A percentile compares a stretch with the other conserved stretches of the same genome.
phyloP scores from a whole-genome alignment of 2,797 vertebrate genomes.

The Ptychobarbus kaznakovi region DNA sequence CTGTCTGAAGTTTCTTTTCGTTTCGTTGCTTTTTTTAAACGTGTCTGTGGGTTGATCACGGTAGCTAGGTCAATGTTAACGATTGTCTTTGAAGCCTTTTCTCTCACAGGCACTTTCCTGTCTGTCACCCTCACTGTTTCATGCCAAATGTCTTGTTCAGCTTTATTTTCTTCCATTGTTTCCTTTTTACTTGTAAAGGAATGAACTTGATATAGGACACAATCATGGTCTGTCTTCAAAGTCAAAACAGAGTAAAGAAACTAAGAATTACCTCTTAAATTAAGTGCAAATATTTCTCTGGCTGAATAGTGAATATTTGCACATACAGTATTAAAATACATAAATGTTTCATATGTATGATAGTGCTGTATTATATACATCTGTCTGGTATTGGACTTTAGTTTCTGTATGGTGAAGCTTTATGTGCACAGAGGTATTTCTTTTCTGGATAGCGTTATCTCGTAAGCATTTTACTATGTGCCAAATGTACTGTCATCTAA shows the following conservation, averaged over 20 bases:
- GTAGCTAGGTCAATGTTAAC: slow-evolving; percentile 60
- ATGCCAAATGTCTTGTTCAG: slow-evolving; percentile 61
- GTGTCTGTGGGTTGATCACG: slow-evolving; percentile 39
- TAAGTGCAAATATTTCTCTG: slow-evolving; percentile 84
- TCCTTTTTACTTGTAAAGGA: slow-evolving; percentile 71
- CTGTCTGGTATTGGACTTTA: slow-evolving; percentile 73
- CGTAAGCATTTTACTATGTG: slow-evolving; percentile 97
- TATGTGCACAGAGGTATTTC: slow-evolving; percentile 86
- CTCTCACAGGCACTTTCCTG: slow-evolving; percentile 62
- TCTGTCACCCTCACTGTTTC: slow-evolving; percentile 44
- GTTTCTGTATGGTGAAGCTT: slow-evolving; percentile 90
- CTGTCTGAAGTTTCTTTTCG: slow-evolving; percentile 12
- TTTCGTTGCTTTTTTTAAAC: slow-evolving; percentile 30
- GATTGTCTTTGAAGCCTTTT: slow-evolving; percentile 71
- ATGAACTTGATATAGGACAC: slow-evolving; percentile 70
- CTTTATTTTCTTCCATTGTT: slow-evolving; percentile 52
- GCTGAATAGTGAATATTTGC: slow-evolving; percentile 78
- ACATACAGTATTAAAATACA: slow-evolving; percentile 68
- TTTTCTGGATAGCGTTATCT: slow-evolving; percentile 89
- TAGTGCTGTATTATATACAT: slow-evolving; percentile 66
- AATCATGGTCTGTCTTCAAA: slow-evolving; percentile 69
- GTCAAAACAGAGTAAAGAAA: slow-evolving; percentile 72
- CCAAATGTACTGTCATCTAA: slow-evolving; percentile 99
- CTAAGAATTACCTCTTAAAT: slow-evolving; percentile 85
- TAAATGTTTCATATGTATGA: slow-evolving; percentile 64